Base-by-base conservation (phyloP, 2,113 vertebrate genomes). In the Phycodurus eques region DNA sequence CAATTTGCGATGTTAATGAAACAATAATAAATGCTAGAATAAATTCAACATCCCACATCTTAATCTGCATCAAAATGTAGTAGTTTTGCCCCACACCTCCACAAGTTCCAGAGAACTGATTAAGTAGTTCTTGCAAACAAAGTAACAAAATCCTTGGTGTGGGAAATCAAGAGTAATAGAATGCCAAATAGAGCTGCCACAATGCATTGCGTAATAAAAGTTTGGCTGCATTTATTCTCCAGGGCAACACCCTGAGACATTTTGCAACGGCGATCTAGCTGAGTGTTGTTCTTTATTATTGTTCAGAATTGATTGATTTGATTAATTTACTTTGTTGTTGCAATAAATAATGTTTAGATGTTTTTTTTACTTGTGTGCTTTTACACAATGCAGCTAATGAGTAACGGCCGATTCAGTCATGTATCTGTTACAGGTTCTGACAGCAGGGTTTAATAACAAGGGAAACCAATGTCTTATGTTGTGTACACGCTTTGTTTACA, bases 401-500 rank as follows among this genome's bases (percentile, higher is more conserved):
- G 57, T 8, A 8, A 57, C 65, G 71, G 59, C 71, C 51, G 0
- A 46, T 76, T 83, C 68, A 75, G 67, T 73, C 70, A 42, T 83
- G 72, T 84, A 70, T 20, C 17, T 1, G 27, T 14, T 69, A 15
- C 44, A 64, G 54, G 51, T 19, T 72, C 1, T 35, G 59, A 63
- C 67, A 80, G 51, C 56, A 22, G 17, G 65, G 43, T 60, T 67
- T 67, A 81, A 80, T 68, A 73, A 70, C 66, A 86, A 74, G 61
- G 49, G 15, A 81, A 83, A 80, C 71, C 56, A 70, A 53, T 61
- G 53, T 4, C 44, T 67, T 0, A 56, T 72, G 47, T 87, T 78
- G 64, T 79, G 75, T 62, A 15, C 78, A 77, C 80, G 59, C 46
- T 77, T 76, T 77, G 61, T 78, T 82, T 75, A 68, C 64, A 57